Percentiles rank a stretch among this genome's conserved stretches.
Evolutionary conservation across 2,888 invertebrate genomes (phyloP).

Genomic region (Erpobdella octoculata): DNA sequence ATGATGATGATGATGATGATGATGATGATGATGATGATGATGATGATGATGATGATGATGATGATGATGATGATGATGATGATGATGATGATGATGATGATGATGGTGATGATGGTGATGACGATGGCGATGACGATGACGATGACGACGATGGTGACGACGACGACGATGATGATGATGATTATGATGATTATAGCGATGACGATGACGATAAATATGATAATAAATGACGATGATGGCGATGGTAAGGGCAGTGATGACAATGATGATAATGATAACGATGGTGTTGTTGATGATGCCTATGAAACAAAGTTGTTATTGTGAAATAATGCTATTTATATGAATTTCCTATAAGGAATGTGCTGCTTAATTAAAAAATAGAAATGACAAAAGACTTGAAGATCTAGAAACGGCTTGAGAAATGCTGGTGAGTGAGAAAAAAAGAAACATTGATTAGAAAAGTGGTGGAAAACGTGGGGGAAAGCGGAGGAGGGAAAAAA

Average conservation of each 20-base stretch:
- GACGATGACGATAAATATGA: not conserved
- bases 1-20: slow-evolving; percentile 12
- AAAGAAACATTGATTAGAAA: too few relatives aligned
- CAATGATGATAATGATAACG: not conserved
- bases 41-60: slow-evolving; percentile 18
- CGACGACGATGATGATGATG: slow-evolving; percentile 7
- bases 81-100: slow-evolving; percentile 18
- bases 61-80: slow-evolving; percentile 16
- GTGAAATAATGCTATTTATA: too few relatives aligned
- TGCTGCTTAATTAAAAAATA: too few relatives aligned
- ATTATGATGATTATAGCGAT: not conserved
- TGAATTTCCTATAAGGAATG: too few relatives aligned
- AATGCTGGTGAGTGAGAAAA: too few relatives aligned
- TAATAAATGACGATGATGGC: not conserved
- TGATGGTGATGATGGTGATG: slow-evolving; percentile 19
- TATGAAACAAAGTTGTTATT: too few relatives aligned
- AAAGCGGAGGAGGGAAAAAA: too few relatives aligned
- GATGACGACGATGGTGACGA: slow-evolving; percentile 12
- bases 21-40: slow-evolving; percentile 18
- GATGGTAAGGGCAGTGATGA: not conserved
- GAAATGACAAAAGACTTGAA: too few relatives aligned
- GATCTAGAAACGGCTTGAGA: too few relatives aligned
- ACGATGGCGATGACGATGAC: slow-evolving; percentile 23
- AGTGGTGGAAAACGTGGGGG: too few relatives aligned
- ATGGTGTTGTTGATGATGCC: not conserved